These are phyloP conservation scores for Xyliphius kryptos DNA, from an alignment of 2,113 vertebrate species.

Conservation along the genomic window DNA sequence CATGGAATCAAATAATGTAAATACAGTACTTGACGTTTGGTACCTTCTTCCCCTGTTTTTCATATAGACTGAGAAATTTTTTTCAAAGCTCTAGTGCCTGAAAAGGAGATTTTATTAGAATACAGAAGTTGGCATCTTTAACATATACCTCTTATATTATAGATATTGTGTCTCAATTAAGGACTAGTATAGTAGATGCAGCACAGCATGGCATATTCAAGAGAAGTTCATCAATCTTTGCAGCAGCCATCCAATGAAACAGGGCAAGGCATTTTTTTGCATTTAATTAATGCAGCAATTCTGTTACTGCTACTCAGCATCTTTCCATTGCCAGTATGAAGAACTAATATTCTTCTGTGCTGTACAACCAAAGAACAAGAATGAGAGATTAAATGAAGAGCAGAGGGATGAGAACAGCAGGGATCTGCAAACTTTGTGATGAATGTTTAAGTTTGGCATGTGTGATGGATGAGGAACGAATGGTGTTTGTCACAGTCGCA, in stretches of 20 bases:
- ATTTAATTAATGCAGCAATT: constrained; percentile 14
- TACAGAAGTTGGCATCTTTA: constrained; percentile 62
- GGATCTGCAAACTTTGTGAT: constrained; percentile 68
- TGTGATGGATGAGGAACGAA: constrained; percentile 66
- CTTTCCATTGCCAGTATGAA: constrained; percentile 55
- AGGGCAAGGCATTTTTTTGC: constrained; percentile 51
- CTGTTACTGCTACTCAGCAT: constrained; percentile 67
- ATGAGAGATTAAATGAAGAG: constrained; percentile 35
- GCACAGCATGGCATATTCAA: constrained; percentile 55
- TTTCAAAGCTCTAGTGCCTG: too few species aligned
- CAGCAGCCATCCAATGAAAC: constrained; percentile 59
- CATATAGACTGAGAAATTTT: too few species aligned
- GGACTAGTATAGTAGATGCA: constrained; percentile 65
- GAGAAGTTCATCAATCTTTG: constrained; percentile 68
- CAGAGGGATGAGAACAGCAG: constrained; percentile 47
- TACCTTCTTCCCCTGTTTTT: too few species aligned
- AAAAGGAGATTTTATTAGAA: too few species aligned
- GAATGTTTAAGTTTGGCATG: constrained; percentile 64
- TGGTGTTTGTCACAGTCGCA: constrained; percentile 65
- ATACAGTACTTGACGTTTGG: too few species aligned
- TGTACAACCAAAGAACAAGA: constrained; percentile 27
- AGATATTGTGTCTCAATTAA: constrained; percentile 70
- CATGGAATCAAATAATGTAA: too few species aligned
- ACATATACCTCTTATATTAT: constrained; percentile 62
- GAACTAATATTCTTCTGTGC: constrained; percentile 50